phyloP scores from a whole-genome alignment of 2,888 invertebrate species.

The Dromius quadrimaculatus region DNA sequence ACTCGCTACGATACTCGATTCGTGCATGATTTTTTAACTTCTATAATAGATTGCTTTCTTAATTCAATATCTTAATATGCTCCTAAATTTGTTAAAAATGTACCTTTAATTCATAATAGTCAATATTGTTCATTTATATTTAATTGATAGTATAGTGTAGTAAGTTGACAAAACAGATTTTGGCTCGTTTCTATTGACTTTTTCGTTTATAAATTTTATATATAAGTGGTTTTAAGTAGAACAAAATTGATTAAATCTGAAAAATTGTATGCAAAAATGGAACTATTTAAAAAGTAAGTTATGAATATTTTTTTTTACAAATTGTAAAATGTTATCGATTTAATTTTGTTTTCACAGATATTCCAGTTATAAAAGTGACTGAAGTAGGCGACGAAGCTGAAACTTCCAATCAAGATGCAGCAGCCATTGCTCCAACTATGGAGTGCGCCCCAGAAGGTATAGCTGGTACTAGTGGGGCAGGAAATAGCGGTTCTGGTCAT shows the following conservation, averaged over 20 bases:
- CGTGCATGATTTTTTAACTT: no score
- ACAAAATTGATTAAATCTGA: conserved; percentile 7
- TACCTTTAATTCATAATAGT: no score
- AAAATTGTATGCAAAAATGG: conserved; percentile 10
- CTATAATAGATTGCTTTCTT: no score
- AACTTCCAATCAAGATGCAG: conserved; percentile 64
- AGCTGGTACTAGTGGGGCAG: conserved; percentile 65
- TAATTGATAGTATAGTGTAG: no score
- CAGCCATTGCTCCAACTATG: conserved; percentile 59
- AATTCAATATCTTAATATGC: no score
- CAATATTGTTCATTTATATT: no score
- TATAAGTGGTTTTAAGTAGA: no score
- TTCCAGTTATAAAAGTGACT: conserved; percentile 63
- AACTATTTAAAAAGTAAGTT: conserved; percentile 18
- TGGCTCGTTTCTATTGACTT: no score
- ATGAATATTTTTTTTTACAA: background rate
- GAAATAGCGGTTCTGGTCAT: conserved; percentile 55
- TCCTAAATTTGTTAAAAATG: no score
- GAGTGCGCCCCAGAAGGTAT: conserved; percentile 61
- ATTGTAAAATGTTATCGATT: conserved; percentile 2
- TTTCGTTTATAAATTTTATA: no score
- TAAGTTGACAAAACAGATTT: no score
- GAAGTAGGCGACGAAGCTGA: conserved; percentile 66
- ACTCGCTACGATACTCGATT: no score
- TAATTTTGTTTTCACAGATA: conserved; percentile 57